Percentiles rank a stretch among this genome's conserved stretches.
Conservation (phyloP, 2,113 vertebrate genomes). For the Seriola quinqueradiata region DNA sequence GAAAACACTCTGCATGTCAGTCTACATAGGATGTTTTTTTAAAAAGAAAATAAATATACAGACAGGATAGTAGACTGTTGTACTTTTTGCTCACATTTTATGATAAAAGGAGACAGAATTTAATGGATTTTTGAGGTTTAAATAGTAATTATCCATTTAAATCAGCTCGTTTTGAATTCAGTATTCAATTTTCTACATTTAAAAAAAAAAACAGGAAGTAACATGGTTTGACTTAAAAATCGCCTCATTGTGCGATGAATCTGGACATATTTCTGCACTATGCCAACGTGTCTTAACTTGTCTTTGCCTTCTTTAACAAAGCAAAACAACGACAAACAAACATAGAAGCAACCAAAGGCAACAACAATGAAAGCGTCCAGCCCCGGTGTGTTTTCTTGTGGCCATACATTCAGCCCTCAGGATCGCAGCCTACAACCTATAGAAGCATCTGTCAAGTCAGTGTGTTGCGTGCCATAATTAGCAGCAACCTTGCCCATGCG, state of each 20-base stretch:
- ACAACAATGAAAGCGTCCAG: constrained; percentile 24
- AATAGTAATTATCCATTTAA: not conserved
- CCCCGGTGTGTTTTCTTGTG: constrained; percentile 4
- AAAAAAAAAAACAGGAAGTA: not conserved
- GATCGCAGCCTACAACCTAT: constrained; percentile 39
- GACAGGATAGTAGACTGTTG: not conserved
- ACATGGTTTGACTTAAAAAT: constrained; percentile 1
- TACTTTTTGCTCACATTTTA: constrained; percentile 14
- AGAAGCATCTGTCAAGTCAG: constrained; percentile 53
- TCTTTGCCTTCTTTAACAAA: constrained; percentile 10
- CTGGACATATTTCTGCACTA: not conserved
- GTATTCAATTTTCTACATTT: not conserved
- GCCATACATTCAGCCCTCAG: constrained; percentile 18
- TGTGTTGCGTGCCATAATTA: constrained; percentile 51
- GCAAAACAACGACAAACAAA: constrained; percentile 35
- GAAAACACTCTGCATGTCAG: not conserved
- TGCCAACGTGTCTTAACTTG: constrained; percentile 23
- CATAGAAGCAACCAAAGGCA: not conserved
- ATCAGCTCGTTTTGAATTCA: not conserved
- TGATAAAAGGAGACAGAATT: not conserved
- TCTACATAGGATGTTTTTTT: not conserved
- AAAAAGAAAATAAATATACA: not conserved
- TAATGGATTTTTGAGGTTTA: not conserved
- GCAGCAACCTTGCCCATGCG: constrained; percentile 34
- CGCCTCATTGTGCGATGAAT: not conserved